These are phyloP conservation scores for Myoxocephalus aenaeus DNA, from an alignment of 2,797 vertebrate species.

Conservation along the genomic window DNA sequence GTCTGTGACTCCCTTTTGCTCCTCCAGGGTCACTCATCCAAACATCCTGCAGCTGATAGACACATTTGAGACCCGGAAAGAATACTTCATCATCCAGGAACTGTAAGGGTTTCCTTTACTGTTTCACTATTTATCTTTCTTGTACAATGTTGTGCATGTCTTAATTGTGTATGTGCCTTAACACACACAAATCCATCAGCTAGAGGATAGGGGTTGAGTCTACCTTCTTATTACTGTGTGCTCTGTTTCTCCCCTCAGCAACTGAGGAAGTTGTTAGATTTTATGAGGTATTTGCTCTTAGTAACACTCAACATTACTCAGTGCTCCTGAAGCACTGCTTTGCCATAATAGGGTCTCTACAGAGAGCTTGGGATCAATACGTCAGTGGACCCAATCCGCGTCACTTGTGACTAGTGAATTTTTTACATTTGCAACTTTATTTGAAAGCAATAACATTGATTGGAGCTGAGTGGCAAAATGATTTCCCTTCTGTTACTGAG, in stretches of 20 bases:
- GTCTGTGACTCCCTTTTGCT: slow-evolving; percentile 20
- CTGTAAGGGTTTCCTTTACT: slow-evolving; percentile 82
- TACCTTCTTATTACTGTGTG: slow-evolving; percentile 69
- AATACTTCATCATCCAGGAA: slow-evolving; percentile 92
- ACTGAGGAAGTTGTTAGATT: slow-evolving; percentile 71
- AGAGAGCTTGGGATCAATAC: slow-evolving; percentile 56
- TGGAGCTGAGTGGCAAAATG: slow-evolving; percentile 24
- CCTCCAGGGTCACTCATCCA: slow-evolving; percentile 88
- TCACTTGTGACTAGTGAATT: slow-evolving; percentile 39
- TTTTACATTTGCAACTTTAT: slow-evolving; percentile 55
- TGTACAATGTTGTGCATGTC: slow-evolving; percentile 14
- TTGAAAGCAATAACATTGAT: slow-evolving; percentile 40
- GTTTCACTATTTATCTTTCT: slow-evolving; percentile 34
- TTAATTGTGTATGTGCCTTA: slow-evolving; percentile 34
- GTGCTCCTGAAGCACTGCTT: slow-evolving; percentile 67
- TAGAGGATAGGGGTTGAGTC: slow-evolving; percentile 43
- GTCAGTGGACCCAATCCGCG: slow-evolving; percentile 1
- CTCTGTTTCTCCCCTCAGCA: slow-evolving; percentile 69
- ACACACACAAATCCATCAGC: slow-evolving; percentile 47
- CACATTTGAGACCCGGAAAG: slow-evolving; percentile 90
- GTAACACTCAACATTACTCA: slow-evolving; percentile 70
- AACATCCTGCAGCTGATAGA: slow-evolving; percentile 92
- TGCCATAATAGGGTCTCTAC: slow-evolving; percentile 51
- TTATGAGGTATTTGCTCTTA: slow-evolving; percentile 77
- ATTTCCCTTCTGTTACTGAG: slow-evolving; percentile 25